Evolutionary conservation across 2,113 vertebrate genomes (phyloP), one percentile per base, ranked within the genome.

Genomic region (Dipodomys merriami): DNA sequence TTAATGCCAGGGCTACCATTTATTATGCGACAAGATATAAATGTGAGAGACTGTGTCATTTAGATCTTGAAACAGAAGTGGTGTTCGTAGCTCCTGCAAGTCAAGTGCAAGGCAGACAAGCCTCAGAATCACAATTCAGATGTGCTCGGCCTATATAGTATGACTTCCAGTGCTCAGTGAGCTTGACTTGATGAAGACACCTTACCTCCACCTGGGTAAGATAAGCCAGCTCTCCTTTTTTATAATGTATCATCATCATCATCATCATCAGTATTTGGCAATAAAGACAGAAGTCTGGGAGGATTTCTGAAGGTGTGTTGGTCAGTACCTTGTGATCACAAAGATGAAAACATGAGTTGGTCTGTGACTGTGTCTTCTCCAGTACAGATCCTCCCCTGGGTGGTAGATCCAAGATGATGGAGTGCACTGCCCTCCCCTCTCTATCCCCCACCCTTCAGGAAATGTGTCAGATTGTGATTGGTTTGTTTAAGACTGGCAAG

Each of bases 1-100:
- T 98, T 97, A 97, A 97, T 94, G 96, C 62, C 92, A 98, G 97
- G 92, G 96, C 96, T 97, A 96, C 97, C 93, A 97, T 98, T 98
- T 98, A 98, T 98, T 98, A 97, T 93, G 95, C 46, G 25, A 94
- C 90, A 86, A 97, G 98, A 95, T 84, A 93, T 83, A 95, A 57
- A 57, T 57, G 95, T 62, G 77, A 94, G 81, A 97, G 96, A 96
- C 96, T 88, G 2, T 86, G 96, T 96, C 96, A 73, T 89, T 93
- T 91, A 95, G 93, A 95, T 94, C 95, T 97, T 97, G 89, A 94
- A 96, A 96, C 93, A 95, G 94, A 91, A 94, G 95, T 57, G 12
- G 16, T 91, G 85, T 64, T 91, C 89, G 94, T 80, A 95, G 94
- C 96, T 94, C 83, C 33, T 64, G 93, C 96, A 85, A 89, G 77